Conservation (phyloP, 2,888 invertebrate genomes). For the Drosophila parthenogenetica region DNA sequence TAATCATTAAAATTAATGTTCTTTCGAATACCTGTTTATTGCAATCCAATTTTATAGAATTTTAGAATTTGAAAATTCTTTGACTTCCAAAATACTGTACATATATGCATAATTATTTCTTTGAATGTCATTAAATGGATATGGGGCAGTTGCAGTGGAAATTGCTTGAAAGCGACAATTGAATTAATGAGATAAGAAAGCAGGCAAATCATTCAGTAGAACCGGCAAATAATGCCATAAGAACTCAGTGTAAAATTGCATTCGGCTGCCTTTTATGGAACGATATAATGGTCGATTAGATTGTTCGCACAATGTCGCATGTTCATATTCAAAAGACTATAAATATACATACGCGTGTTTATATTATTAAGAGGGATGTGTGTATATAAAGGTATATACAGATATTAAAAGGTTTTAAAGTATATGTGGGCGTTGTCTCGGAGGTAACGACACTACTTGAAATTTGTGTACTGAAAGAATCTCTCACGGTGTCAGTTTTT, state of each 20-base stretch:
- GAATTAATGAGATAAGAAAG: conserved; percentile 68
- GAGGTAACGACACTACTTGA: background rate
- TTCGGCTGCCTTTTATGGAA: conserved; percentile 39
- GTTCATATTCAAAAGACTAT: conserved; percentile 35
- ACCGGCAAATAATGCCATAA: conserved; percentile 19
- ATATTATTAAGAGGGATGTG: background rate
- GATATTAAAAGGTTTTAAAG: conserved; percentile 4
- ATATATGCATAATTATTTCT: too few relatives aligned
- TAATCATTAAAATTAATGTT: too few relatives aligned
- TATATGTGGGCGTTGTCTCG: background rate
- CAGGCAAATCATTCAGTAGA: conserved; percentile 36
- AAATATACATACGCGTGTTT: background rate
- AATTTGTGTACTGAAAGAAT: background rate
- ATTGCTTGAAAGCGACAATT: conserved; percentile 46
- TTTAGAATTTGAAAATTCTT: background rate
- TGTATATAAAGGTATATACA: background rate
- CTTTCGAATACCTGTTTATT: too few relatives aligned
- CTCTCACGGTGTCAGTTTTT: background rate
- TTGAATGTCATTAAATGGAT: conserved; percentile 7
- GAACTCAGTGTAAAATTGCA: conserved; percentile 52
- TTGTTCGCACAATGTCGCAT: conserved; percentile 28
- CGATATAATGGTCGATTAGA: conserved; percentile 60
- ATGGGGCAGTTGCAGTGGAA: conserved; percentile 16
- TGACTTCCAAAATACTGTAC: background rate
- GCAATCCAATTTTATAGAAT: too few relatives aligned